Evolutionary conservation across 2,113 vertebrate genomes (phyloP).

Genomic region (Sorex araneus): DNA sequence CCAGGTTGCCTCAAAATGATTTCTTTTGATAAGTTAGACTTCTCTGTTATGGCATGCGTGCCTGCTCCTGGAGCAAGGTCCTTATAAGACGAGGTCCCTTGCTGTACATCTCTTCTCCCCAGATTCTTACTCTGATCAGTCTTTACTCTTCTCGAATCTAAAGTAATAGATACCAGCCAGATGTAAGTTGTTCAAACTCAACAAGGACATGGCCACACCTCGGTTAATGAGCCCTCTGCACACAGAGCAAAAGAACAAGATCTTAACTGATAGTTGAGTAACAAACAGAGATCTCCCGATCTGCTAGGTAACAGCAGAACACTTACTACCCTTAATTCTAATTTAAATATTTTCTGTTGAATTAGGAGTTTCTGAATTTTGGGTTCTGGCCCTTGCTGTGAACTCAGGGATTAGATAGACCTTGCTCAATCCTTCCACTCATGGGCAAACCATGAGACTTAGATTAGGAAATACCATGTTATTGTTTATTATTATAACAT

Average conservation of each 20-base stretch:
- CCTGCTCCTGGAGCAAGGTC: conserved; percentile 4
- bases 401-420: neutral
- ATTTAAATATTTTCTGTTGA: conserved; percentile 45
- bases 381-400: neutral
- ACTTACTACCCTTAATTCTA: conserved; percentile 41
- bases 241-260: conserved; percentile 38
- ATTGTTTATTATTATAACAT: neutral
- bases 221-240: neutral
- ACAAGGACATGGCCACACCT: neutral
- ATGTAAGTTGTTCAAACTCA: conserved; percentile 14
- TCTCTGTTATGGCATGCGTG: conserved; percentile 37
- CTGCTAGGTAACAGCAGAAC: neutral
- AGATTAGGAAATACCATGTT: conserved; percentile 40
- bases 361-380: conserved; percentile 53
- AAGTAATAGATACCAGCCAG: conserved; percentile 36
- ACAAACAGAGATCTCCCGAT: conserved; percentile 41
- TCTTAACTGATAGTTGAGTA: conserved; percentile 20
- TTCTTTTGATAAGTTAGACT: conserved; percentile 60
- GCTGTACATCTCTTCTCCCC: neutral
- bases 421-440: neutral
- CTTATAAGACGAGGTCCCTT: neutral
- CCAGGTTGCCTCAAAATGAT: conserved; percentile 51
- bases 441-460: conserved; percentile 48
- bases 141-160: neutral
- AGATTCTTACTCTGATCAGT: conserved; percentile 40